Base-by-base conservation (phyloP, 2,797 vertebrate genomes). In the Enteromius paludinosus region DNA sequence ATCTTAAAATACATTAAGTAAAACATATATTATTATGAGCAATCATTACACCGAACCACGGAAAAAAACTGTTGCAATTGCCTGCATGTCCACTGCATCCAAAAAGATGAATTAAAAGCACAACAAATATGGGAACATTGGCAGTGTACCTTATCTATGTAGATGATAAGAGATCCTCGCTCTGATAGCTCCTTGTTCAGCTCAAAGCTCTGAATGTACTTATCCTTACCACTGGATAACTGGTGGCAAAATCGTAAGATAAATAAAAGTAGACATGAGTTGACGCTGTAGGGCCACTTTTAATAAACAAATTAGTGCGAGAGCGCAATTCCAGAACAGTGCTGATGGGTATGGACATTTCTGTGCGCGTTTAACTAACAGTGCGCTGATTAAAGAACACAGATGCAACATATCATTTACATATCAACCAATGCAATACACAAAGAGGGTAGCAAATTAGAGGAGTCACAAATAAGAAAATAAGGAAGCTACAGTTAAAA, bases 111-210 rank as follows among this genome's bases (percentile, higher is more conserved):
- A 52, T 49, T 3, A 14, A 56, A 74, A 33, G 11, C 15, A 38
- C 25, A 62, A 62, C 14, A 59, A 3, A 28, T 8, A 56, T 35
- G 10, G 20, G 28, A 35, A 33, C 15, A 5, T 4, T 1, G 66
- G 2, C 9, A 12, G 2, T 10, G 2, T 84, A 96, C 96, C 93
- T 94, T 96, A 83, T 97, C 89, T 86, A 97, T 80, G 89, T 96
- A 97, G 84, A 97, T 90, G 87, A 97, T 92, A 86, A 97, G 92
- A 0, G 95, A 96, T 72, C 95, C 95, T 90, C 87, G 94, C 12
- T 93, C 92, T 45, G 95, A 92, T 23, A 93, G 82, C n/a, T 3
- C 75, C 6, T 77, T 93, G 79, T 93, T 79, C 87, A 94, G 83
- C 87, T 96, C 95, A 78, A 92, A 96, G 79, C 92, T 95, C 69